Conservation (phyloP, 1,140 invertebrate genomes). For the Samia ricini region DNA sequence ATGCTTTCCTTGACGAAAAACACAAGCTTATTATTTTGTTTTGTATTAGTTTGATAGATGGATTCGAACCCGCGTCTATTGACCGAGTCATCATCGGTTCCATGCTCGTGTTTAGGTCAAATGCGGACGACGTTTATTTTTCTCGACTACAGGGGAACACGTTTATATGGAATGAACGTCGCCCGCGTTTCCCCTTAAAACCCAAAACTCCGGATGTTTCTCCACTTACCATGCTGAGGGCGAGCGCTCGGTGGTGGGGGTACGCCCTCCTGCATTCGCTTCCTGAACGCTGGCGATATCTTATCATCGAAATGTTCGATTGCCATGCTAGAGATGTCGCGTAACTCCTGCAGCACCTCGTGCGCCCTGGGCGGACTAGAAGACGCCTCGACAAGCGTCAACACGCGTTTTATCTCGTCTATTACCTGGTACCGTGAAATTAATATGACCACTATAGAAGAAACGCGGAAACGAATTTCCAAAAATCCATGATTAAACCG, state of each 20-base stretch:
- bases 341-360: conserved; percentile 91
- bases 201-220: not conserved
- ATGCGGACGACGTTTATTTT: too few relatives aligned
- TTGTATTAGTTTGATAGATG: too few relatives aligned
- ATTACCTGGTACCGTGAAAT: conserved; percentile 82
- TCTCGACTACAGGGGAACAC: too few relatives aligned
- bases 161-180: too few relatives aligned
- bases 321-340: conserved; percentile 96
- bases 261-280: conserved; percentile 44
- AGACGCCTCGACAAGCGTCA: conserved; percentile 82
- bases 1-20: too few relatives aligned
- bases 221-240: conserved; percentile 28
- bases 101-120: too few relatives aligned
- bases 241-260: conserved; percentile 26
- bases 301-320: conserved; percentile 98
- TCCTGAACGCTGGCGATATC: conserved; percentile 78
- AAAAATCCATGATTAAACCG: too few relatives aligned
- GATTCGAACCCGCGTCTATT: too few relatives aligned
- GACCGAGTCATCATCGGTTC: too few relatives aligned
- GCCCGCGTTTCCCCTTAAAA: too few relatives aligned
- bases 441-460: not conserved
- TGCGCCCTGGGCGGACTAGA: conserved; percentile 86
- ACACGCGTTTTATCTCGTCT: conserved; percentile 90
- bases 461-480: too few relatives aligned
- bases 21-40: too few relatives aligned